Conservation (phyloP, 1,140 invertebrate genomes). For the Zophobas atratus region DNA sequence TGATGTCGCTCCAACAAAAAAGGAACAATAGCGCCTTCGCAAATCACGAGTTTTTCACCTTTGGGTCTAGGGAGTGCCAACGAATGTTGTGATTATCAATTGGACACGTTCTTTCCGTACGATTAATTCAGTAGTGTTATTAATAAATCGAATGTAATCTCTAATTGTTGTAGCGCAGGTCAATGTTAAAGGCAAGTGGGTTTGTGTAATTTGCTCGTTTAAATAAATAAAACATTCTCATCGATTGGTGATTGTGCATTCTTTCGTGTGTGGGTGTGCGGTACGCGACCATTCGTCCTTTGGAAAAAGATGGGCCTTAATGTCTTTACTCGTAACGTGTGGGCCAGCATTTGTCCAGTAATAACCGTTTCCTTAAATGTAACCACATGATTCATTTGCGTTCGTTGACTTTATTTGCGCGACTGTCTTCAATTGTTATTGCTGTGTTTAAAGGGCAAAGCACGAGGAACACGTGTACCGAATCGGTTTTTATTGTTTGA, state of each 20-base stretch:
- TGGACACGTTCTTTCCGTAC: not conserved
- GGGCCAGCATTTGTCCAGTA: slow-evolving; percentile 25
- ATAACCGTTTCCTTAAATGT: slow-evolving; percentile 42
- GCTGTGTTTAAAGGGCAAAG: slow-evolving; percentile 22
- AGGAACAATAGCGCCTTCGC: too few relatives aligned
- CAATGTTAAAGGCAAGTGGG: not conserved
- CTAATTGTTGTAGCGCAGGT: not conserved
- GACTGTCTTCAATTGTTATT: slow-evolving; percentile 14
- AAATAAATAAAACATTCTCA: not conserved
- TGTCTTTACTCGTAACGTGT: slow-evolving; percentile 11
- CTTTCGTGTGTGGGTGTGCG: not conserved
- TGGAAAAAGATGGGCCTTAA: slow-evolving; percentile 5
- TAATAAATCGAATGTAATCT: slow-evolving; percentile 2
- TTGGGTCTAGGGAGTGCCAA: not conserved
- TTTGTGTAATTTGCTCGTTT: not conserved
- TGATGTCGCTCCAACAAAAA: too few relatives aligned
- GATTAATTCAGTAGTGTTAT: not conserved
- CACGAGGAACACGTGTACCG: not conserved
- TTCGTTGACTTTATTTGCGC: slow-evolving; percentile 20
- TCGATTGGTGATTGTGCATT: not conserved
- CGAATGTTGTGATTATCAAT: slow-evolving; percentile 21
- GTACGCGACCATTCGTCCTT: not conserved
- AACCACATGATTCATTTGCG: slow-evolving; percentile 31
- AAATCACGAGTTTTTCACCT: too few relatives aligned
- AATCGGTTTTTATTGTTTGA: not conserved